These are phyloP conservation scores for Malthinus seriepunctatus DNA, from an alignment of 2,888 invertebrate species.

Conservation along the genomic window DNA sequence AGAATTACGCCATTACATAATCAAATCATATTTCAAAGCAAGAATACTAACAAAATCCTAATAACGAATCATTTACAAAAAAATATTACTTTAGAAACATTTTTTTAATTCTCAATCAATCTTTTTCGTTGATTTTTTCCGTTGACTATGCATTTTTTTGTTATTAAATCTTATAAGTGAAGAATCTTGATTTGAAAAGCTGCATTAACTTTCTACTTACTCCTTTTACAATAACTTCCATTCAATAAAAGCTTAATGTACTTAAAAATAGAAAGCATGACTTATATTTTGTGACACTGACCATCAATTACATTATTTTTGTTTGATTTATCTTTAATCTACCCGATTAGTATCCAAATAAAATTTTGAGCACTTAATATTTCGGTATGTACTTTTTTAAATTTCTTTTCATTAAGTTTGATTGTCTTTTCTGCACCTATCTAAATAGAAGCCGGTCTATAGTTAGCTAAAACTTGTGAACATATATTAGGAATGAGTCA, in stretches of 20 bases:
- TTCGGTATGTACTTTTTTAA: too few relatives aligned
- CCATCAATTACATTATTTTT: conserved; percentile 1
- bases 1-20: conserved; percentile 12
- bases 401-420: too few relatives aligned
- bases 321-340: neutral
- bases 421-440: too few relatives aligned
- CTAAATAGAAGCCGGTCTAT: too few relatives aligned
- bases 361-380: too few relatives aligned
- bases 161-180: neutral
- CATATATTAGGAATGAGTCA: too few relatives aligned
- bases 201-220: conserved; percentile 2
- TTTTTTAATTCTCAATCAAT: neutral
- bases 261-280: conserved; percentile 2
- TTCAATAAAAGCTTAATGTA: neutral
- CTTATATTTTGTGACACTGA: neutral
- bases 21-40: neutral
- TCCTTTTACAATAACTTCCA: neutral
- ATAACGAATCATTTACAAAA: neutral
- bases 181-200: conserved; percentile 1
- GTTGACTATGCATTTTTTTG: neutral
- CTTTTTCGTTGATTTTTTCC: neutral
- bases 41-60: neutral
- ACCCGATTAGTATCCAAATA: too few relatives aligned
- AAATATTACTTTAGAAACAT: too few relatives aligned
- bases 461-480: too few relatives aligned